Percentiles rank a stretch among this genome's conserved stretches.
Evolutionary conservation across 2,113 vertebrate genomes (phyloP).

Genomic region (Seriola dumerili): DNA sequence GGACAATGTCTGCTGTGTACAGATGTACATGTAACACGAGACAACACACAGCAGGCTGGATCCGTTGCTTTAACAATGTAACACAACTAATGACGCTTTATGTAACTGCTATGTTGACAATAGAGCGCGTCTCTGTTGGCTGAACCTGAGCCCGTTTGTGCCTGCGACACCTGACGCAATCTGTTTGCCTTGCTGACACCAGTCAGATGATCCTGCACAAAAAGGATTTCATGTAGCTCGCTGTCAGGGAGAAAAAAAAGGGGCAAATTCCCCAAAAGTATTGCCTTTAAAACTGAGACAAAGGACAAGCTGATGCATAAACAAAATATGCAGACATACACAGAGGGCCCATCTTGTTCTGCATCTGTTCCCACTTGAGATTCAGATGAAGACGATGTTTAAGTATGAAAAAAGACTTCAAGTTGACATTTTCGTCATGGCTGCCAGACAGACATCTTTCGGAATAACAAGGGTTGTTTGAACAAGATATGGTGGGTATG

Average conservation of each 20-base stretch:
- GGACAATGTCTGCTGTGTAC: conserved; percentile 33
- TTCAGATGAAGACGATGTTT: conserved; percentile 46
- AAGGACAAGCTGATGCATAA: conserved; percentile 34
- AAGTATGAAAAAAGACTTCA: conserved; percentile 21
- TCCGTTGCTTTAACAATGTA: conserved; percentile 18
- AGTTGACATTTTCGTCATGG: conserved; percentile 48
- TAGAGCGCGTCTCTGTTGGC: neutral
- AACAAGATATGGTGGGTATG: conserved; percentile 30
- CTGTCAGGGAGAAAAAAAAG: conserved; percentile 15
- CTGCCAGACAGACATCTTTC: conserved; percentile 35
- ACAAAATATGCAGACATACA: conserved; percentile 17
- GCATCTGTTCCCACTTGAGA: conserved; percentile 62
- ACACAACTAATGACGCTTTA: conserved; percentile 38
- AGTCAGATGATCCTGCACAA: neutral
- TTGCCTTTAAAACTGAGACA: conserved; percentile 33
- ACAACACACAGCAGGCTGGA: conserved; percentile 2
- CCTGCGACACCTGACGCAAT: conserved; percentile 26
- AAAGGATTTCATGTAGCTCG: conserved; percentile 24
- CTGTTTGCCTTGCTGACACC: conserved; percentile 6
- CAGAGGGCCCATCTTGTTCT: conserved; percentile 14
- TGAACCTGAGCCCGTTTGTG: conserved; percentile 9
- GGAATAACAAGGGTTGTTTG: conserved; percentile 3
- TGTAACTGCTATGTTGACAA: conserved; percentile 3
- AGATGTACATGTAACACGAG: neutral
- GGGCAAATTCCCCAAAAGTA: conserved; percentile 33